Evolutionary conservation across 2,888 invertebrate species (phyloP).

Genomic region (Silvanus unidentatus): DNA sequence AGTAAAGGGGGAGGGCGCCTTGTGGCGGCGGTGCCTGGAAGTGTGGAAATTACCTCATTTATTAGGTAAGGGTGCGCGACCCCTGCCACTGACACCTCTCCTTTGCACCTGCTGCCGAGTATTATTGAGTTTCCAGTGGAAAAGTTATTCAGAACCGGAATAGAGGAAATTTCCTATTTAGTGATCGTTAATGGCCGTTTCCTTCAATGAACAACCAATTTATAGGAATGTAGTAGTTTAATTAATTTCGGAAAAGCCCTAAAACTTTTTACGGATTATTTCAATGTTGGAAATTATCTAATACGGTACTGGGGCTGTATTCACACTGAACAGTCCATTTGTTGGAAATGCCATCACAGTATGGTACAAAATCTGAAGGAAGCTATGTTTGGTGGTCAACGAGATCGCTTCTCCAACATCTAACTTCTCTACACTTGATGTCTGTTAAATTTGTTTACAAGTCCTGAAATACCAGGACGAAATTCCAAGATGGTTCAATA

Average conservation of each 20-base stretch:
- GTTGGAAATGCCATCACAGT: slow-evolving; percentile 32
- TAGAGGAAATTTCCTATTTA: slow-evolving; percentile 24
- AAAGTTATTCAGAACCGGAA: slow-evolving; percentile 31
- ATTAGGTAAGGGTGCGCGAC: slow-evolving; percentile 50
- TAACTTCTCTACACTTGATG: slow-evolving; percentile 16
- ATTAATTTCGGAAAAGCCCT: too few relatives aligned
- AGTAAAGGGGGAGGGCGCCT: slow-evolving; percentile 40
- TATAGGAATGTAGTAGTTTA: too few relatives aligned
- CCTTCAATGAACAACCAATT: slow-evolving; percentile 10
- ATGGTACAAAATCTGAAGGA: slow-evolving; percentile 31
- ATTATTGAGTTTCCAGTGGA: slow-evolving; percentile 46
- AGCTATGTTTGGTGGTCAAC: slow-evolving; percentile 36
- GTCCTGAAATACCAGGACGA: neutral
- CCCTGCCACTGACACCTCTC: slow-evolving; percentile 51
- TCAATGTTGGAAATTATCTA: too few relatives aligned
- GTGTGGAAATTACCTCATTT: slow-evolving; percentile 52
- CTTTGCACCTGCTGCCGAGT: slow-evolving; percentile 50
- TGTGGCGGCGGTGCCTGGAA: slow-evolving; percentile 47
- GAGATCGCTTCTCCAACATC: slow-evolving; percentile 27
- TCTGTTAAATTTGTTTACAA: slow-evolving; percentile 20
- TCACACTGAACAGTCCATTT: slow-evolving; percentile 9
- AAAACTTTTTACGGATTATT: too few relatives aligned
- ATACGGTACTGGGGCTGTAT: too few relatives aligned
- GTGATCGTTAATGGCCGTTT: slow-evolving; percentile 22
- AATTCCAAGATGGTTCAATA: too few relatives aligned